A percentile compares a stretch with the other conserved stretches of the same genome.
phyloP scores from a whole-genome alignment of 2,888 invertebrate genomes.

The Norana najaformis region DNA sequence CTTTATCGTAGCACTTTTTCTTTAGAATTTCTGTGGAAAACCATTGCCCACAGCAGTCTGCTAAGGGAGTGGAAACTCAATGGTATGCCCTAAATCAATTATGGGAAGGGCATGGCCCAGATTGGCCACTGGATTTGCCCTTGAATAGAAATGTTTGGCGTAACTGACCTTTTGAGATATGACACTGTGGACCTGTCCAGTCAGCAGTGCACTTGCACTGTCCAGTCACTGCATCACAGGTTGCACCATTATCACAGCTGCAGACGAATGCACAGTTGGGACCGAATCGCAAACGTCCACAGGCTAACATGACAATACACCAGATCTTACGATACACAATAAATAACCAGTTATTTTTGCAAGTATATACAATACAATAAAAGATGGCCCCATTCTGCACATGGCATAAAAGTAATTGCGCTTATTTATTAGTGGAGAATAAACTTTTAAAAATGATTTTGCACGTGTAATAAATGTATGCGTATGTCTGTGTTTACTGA shows the following conservation, averaged over 20 bases:
- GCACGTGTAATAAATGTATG: background rate
- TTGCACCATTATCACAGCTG: conserved; percentile 57
- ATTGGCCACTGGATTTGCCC: no score
- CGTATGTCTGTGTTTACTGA: no score
- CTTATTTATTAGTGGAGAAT: conserved; percentile 4
- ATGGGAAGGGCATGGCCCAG: background rate
- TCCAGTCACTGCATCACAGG: conserved; percentile 62
- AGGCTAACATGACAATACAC: conserved; percentile 4
- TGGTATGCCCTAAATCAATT: background rate
- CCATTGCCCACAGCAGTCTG: background rate
- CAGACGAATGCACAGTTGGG: conserved; percentile 54
- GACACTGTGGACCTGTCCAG: conserved; percentile 55
- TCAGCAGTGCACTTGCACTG: conserved; percentile 63
- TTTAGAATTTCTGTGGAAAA: background rate
- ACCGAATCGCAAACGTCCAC: conserved; percentile 55
- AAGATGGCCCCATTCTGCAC: background rate
- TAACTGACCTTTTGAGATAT: background rate
- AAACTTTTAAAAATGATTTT: background rate
- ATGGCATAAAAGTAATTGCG: background rate
- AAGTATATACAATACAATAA: background rate
- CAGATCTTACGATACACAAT: background rate
- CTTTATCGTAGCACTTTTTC: no score
- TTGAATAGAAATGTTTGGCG: background rate
- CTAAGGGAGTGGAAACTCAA: background rate
- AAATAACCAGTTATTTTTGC: background rate